Conservation (phyloP, 2,113 vertebrate species). For the Machaerirhynchus nigripectus region DNA sequence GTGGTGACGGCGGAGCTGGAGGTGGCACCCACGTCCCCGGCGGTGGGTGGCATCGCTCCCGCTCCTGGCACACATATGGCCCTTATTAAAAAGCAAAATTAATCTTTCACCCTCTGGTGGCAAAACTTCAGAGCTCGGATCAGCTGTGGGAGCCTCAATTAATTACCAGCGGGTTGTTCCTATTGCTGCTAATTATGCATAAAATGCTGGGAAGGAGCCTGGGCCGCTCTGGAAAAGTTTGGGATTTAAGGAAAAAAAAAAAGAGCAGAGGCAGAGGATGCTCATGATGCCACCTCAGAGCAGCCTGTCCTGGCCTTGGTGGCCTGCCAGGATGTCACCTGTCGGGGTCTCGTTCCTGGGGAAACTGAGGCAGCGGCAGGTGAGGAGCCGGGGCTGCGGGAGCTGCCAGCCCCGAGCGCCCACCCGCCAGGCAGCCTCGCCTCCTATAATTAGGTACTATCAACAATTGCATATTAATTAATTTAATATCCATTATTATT, state of each 20-base stretch:
- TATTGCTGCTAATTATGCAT: constrained; percentile 59
- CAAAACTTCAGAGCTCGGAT: constrained; percentile 61
- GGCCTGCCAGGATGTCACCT: not conserved
- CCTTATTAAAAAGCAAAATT: constrained; percentile 77
- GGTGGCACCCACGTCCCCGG: not conserved
- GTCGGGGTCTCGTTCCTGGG: not conserved
- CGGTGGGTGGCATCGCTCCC: not conserved
- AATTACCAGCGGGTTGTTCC: constrained; percentile 69
- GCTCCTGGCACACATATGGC: constrained; percentile 21
- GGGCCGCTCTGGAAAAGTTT: not conserved
- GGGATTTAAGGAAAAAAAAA: not conserved
- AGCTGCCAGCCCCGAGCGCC: not conserved
- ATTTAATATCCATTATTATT: constrained; percentile 59
- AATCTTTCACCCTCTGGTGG: constrained; percentile 64
- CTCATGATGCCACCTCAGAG: fast-evolving
- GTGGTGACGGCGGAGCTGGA: not conserved
- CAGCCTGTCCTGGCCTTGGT: not conserved
- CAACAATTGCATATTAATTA: constrained; percentile 56
- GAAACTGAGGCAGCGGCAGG: not conserved
- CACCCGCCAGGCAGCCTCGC: not conserved
- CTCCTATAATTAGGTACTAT: constrained; percentile 23
- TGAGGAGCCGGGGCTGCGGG: not conserved
- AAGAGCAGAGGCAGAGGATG: not conserved
- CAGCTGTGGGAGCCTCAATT: constrained; percentile 50
- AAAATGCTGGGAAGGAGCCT: constrained; percentile 7